These are phyloP conservation scores for Lagothrix lagotricha DNA, from an alignment of 2,797 vertebrate species.

Conservation along the genomic window DNA sequence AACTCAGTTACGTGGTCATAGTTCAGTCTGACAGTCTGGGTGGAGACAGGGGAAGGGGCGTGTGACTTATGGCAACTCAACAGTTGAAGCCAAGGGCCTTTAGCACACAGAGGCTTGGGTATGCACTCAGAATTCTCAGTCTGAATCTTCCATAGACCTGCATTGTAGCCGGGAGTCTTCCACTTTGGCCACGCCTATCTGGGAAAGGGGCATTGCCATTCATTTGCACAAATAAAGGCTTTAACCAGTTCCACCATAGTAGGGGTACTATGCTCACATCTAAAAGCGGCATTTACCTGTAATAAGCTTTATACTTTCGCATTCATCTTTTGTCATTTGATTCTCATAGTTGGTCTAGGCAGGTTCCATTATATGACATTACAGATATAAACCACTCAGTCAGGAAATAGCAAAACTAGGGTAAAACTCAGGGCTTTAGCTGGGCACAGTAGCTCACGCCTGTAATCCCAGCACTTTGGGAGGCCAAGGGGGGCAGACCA, in stretches of 20 bases:
- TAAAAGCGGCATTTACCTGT: background rate
- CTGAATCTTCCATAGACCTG: background rate
- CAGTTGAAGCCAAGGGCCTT: background rate
- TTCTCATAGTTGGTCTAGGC: background rate
- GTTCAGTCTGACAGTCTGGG: background rate
- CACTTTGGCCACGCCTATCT: fast-evolving
- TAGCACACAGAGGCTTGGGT: background rate
- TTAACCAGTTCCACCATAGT: background rate
- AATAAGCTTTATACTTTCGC: background rate
- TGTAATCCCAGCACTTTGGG: too few species aligned
- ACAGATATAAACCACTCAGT: background rate
- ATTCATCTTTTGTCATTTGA: background rate
- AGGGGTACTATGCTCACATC: background rate
- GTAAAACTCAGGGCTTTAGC: background rate
- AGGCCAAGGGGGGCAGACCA: too few species aligned
- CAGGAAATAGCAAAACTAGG: background rate
- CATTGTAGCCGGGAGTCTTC: background rate
- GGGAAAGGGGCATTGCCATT: too few species aligned
- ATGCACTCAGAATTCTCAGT: background rate
- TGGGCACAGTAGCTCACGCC: background rate
- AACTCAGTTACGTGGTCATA: background rate
- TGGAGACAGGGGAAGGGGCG: background rate
- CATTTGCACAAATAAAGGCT: background rate
- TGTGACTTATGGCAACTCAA: background rate
- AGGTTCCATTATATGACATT: too few species aligned